phyloP scores from a whole-genome alignment of 2,113 vertebrate species.

The Polypterus senegalus region DNA sequence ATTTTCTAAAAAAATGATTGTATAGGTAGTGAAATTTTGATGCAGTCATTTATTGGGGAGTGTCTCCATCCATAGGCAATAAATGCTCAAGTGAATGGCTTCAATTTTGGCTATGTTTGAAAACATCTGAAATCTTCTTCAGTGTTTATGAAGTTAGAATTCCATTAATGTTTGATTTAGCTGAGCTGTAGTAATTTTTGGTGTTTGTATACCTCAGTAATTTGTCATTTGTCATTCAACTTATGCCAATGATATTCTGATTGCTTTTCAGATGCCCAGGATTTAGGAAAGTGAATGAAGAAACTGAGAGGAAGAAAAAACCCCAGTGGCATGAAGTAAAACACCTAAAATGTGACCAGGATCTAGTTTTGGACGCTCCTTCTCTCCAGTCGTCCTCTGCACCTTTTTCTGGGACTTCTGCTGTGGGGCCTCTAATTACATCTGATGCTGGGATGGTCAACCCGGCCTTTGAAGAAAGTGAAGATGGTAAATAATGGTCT shows the following conservation, averaged over 20 bases:
- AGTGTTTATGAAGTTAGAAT: no score
- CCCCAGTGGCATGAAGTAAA: conserved; percentile 55
- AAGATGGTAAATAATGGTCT: conserved; percentile 57
- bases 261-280: conserved; percentile 58
- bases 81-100: no score
- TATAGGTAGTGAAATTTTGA: no score
- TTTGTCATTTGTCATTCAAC: conserved; percentile 18
- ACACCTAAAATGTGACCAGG: conserved; percentile 8
- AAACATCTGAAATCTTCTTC: no score
- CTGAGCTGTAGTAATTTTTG: no score
- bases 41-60: no score
- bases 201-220: not conserved
- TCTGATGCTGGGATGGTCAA: conserved; percentile 73
- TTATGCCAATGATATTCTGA: not conserved
- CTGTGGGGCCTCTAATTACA: conserved; percentile 30
- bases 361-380: not conserved
- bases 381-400: not conserved
- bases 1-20: no score
- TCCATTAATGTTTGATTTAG: no score
- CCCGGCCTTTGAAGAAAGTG: conserved; percentile 75
- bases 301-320: conserved; percentile 58
- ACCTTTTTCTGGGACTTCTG: conserved; percentile 7
- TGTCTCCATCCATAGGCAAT: no score
- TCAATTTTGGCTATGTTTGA: no score
- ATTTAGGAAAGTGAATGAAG: conserved; percentile 61